Conservation (phyloP, 2,113 vertebrate genomes). For the Haliaeetus leucogaster region DNA sequence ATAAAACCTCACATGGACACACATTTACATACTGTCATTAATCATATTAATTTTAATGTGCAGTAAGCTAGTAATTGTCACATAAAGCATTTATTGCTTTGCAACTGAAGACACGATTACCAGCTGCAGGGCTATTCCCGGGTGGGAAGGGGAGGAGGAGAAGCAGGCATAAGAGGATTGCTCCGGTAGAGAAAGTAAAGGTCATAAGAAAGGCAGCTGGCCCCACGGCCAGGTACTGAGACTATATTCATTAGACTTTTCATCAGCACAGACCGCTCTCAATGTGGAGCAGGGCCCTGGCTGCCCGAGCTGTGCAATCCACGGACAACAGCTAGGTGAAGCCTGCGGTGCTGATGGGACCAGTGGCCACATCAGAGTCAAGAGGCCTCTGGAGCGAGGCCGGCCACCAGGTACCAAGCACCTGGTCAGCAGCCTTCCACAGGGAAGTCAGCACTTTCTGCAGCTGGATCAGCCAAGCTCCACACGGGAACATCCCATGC, state of each 20-base stretch:
- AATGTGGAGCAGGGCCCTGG: neutral
- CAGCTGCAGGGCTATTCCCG: neutral
- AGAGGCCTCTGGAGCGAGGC: neutral
- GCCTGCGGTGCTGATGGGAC: neutral
- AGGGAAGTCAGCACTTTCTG: neutral
- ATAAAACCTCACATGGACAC: neutral
- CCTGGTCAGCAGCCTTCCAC: neutral
- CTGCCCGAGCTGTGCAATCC: neutral
- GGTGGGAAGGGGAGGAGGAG: neutral
- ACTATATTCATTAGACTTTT: neutral
- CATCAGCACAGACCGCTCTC: neutral
- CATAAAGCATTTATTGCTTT: conserved; percentile 12
- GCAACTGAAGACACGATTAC: neutral
- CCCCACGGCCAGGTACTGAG: neutral
- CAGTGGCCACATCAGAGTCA: fast-evolving
- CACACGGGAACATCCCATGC: neutral
- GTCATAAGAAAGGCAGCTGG: neutral
- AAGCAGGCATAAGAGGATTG: neutral
- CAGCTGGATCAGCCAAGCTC: neutral
- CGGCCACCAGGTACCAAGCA: neutral
- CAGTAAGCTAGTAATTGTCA: neutral
- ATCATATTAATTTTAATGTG: neutral
- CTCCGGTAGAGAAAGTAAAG: neutral
- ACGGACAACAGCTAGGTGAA: neutral
- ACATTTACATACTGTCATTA: neutral